These are phyloP conservation scores for Zingel zingel DNA, from an alignment of 2,113 vertebrate species.

Conservation along the genomic window DNA sequence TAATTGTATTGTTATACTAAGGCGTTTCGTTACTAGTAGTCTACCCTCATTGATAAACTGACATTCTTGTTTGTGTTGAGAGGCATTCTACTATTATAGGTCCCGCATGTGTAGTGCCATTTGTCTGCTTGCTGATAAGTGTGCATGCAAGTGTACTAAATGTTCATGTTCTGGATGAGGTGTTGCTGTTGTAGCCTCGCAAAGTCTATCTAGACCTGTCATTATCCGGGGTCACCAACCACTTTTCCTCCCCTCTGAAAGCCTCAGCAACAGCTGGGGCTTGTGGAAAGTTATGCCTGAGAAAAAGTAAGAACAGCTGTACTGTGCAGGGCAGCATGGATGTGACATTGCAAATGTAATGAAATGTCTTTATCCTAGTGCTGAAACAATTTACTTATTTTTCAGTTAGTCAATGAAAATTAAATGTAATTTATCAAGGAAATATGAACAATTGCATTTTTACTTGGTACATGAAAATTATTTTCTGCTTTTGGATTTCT, in stretches of 20 bases:
- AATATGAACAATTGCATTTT: neutral
- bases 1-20: neutral
- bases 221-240: constrained; percentile 49
- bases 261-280: constrained; percentile 32
- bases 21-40: neutral
- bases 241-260: constrained; percentile 10
- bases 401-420: neutral
- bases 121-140: neutral
- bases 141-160: neutral
- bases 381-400: neutral
- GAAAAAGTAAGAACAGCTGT: constrained; percentile 3
- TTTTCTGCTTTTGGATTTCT: too few species aligned
- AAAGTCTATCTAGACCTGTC: constrained; percentile 47
- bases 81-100: too few species aligned
- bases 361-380: neutral
- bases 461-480: neutral
- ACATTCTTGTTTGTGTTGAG: neutral
- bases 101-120: neutral
- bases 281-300: constrained; percentile 23
- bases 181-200: constrained; percentile 35
- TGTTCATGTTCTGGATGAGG: constrained; percentile 11
- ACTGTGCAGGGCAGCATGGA: constrained; percentile 11
- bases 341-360: neutral
- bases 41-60: neutral
- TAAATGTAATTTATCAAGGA: too few species aligned